These are phyloP conservation scores for Ochropleura leucogaster DNA, from an alignment of 2,888 invertebrate genomes.

Conservation along the genomic window DNA sequence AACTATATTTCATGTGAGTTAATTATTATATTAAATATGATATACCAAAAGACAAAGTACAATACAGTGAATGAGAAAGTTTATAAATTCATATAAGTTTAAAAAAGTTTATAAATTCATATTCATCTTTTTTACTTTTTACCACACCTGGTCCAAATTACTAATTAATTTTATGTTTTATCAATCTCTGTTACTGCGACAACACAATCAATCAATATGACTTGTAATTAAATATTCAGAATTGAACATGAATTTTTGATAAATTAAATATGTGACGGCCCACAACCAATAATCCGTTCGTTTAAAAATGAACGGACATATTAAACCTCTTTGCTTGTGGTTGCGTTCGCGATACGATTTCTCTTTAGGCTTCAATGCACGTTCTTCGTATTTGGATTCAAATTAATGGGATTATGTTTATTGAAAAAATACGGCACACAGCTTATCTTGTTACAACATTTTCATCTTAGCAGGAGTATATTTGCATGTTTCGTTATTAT, in stretches of 20 bases:
- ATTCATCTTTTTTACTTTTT: neutral
- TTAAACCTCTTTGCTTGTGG: conserved; percentile 47
- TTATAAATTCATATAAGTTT: no score
- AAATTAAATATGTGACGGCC: conserved; percentile 39
- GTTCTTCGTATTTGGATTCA: conserved; percentile 42
- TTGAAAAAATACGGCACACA: conserved; percentile 35
- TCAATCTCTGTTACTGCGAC: conserved; percentile 1
- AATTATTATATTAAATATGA: neutral
- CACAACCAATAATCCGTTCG: conserved; percentile 24
- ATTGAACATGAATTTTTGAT: conserved; percentile 39
- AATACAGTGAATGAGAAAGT: neutral
- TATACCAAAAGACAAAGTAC: neutral
- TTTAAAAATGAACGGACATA: conserved; percentile 42
- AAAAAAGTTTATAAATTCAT: neutral
- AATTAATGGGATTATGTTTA: conserved; percentile 50
- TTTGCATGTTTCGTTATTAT: conserved; percentile 15
- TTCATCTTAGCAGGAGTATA: conserved; percentile 8
- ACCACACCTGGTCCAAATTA: neutral
- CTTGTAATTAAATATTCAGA: conserved; percentile 26
- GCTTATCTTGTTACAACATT: conserved; percentile 25
- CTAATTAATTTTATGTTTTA: neutral
- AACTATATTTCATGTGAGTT: neutral
- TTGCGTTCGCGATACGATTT: conserved; percentile 52
- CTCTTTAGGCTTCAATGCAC: conserved; percentile 49
- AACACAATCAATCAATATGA: conserved; percentile 31